Evolutionary conservation across 37 sponge, comb jelly and placozoan species (phyloP), one percentile per base, ranked within the genome.

Genomic region (Bolinopsis microptera): DNA sequence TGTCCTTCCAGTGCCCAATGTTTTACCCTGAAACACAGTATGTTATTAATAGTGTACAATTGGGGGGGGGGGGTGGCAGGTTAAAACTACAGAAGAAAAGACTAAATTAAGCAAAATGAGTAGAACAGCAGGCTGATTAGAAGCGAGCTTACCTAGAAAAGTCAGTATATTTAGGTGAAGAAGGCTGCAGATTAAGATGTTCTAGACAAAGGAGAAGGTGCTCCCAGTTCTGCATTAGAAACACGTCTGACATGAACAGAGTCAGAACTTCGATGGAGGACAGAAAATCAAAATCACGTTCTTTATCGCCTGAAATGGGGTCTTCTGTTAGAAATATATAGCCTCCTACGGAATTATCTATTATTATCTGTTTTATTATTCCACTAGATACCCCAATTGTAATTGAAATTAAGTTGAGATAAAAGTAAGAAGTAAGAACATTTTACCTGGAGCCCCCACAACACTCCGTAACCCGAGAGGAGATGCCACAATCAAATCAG

Each of bases 141-240:
- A 48, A 48, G 13, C 5, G 61, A 48, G 61, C 13, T 48, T 48
- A 48, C 76, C 76, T 69, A 25, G 75, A 93, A 69, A 93, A 93
- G 32, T 74, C 93, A n/a, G 41, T 72, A 26, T n/a, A 24, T 24
- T 36, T 8, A 28, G 69, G 27, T 8, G 69, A 32, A 30, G 67
- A 32, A 28, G 74, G 93, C 24, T 93, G 38, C 39, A 74, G 25
- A 33, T 93, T 74, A 13, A 38, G 27, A 35, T 39, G 72, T 24
- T 93, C 26, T 18, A 69, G 39, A 13, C 35, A 33, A 24, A 39
- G 90, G 3, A 86, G 28, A 28, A 97, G 38, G 83, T 98, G 99
- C 35, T 95, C 96, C 99, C 99, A 99, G 93, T 99, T 99, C 93
- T 99, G 99, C 99, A 99, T 99, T 36, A 99, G 96, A 93, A 96